Evolutionary conservation across 2,888 invertebrate species (phyloP).

Genomic region (Plagiodera versicolora): DNA sequence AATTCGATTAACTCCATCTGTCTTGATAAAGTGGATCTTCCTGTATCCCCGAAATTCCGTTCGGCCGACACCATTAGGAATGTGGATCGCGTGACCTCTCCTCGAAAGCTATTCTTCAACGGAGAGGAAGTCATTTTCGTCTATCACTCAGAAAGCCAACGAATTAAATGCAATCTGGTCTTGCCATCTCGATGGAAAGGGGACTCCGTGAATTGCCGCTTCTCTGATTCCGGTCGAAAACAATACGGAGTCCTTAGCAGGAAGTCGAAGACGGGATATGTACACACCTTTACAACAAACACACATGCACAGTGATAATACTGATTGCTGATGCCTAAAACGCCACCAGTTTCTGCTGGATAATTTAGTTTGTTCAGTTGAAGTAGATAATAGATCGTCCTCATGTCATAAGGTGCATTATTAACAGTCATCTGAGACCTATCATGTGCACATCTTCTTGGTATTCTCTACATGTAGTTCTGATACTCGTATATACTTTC

Average conservation of each 20-base stretch:
- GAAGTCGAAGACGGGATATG: slow-evolving; percentile 21
- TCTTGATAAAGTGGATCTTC: neutral
- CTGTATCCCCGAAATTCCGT: slow-evolving; percentile 16
- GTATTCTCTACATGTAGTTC: too few relatives aligned
- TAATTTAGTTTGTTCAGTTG: too few relatives aligned
- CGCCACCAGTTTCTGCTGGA: too few relatives aligned
- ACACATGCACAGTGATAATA: too few relatives aligned
- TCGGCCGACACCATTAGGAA: slow-evolving; percentile 19
- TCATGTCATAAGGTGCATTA: too few relatives aligned
- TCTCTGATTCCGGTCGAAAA: slow-evolving; percentile 18
- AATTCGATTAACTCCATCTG: neutral
- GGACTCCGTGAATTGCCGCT: slow-evolving; percentile 21
- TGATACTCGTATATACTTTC: too few relatives aligned
- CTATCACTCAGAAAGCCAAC: slow-evolving; percentile 30
- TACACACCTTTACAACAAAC: too few relatives aligned
- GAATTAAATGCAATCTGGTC: slow-evolving; percentile 27
- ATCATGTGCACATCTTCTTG: too few relatives aligned
- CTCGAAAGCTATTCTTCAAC: slow-evolving; percentile 21
- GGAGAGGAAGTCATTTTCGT: slow-evolving; percentile 29
- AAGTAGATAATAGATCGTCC: too few relatives aligned
- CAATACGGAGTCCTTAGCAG: slow-evolving; percentile 23
- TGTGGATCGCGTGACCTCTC: slow-evolving; percentile 24
- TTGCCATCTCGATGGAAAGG: slow-evolving; percentile 25
- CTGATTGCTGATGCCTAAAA: too few relatives aligned
- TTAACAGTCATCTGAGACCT: too few relatives aligned